Evolutionary conservation across 2,113 vertebrate species (phyloP).

Genomic region (Prolemur simus): DNA sequence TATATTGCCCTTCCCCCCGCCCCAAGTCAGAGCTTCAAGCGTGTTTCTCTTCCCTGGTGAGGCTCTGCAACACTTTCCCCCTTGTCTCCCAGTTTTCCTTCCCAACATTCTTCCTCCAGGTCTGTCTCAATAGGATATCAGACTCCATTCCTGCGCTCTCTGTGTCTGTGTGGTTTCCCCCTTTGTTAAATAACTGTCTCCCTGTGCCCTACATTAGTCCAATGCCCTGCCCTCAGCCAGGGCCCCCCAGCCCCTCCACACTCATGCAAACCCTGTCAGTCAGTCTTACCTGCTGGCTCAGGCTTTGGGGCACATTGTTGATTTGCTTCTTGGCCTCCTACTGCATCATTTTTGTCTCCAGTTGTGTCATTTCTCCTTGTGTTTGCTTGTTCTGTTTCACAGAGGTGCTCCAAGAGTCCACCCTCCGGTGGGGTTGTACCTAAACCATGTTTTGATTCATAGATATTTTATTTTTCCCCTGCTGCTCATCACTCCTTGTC

Average conservation of each 20-base stretch:
- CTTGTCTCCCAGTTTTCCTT: too few relatives aligned
- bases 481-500: not conserved
- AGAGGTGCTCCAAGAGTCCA: not conserved
- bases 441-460: slow-evolving; percentile 43
- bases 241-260: not conserved
- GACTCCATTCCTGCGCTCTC: too few relatives aligned
- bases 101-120: too few relatives aligned
- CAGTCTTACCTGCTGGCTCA: not conserved
- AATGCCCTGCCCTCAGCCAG: not conserved
- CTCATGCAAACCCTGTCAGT: too few relatives aligned
- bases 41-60: not conserved
- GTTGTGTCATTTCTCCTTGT: fast-evolving
- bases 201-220: not conserved
- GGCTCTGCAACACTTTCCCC: not conserved
- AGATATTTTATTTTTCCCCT: not conserved
- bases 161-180: not conserved
- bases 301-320: not conserved
- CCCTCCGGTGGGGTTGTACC: not conserved
- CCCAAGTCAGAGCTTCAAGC: too few relatives aligned
- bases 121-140: too few relatives aligned
- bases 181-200: not conserved
- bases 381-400: not conserved
- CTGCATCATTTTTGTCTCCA: not conserved
- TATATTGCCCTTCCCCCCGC: too few relatives aligned
- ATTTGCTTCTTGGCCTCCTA: not conserved